Percentiles rank a stretch among this genome's conserved stretches.
Conservation (phyloP, 2,113 vertebrate species). For the Myotis lucifugus region DNA sequence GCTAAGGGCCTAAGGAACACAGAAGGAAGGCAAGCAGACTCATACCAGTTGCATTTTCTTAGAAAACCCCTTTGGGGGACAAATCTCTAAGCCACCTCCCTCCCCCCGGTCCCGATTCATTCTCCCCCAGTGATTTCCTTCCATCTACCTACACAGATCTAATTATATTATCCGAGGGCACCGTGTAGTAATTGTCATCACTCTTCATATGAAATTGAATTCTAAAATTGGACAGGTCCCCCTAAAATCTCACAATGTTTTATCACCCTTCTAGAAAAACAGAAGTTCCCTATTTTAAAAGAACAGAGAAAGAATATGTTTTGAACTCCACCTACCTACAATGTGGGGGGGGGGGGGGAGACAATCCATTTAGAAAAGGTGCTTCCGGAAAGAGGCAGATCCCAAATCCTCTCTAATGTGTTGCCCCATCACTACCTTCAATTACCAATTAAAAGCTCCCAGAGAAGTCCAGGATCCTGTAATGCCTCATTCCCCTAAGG, state of each 20-base stretch:
- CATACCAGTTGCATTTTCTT: not conserved
- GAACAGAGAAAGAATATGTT: not conserved
- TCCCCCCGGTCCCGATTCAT: not conserved
- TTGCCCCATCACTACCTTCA: conserved; percentile 12
- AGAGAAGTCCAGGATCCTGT: conserved; percentile 50
- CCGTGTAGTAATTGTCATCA: conserved; percentile 16
- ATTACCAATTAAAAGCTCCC: conserved; percentile 36
- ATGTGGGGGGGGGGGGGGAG: not conserved
- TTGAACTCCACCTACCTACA: not conserved
- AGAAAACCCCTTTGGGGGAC: not conserved
- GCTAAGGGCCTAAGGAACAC: not conserved
- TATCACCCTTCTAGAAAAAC: not conserved
- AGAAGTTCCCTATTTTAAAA: not conserved
- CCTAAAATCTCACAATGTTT: not conserved
- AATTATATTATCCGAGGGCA: not conserved
- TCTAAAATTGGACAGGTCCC: not conserved
- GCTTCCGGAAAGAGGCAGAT: not conserved
- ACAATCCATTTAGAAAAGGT: not conserved
- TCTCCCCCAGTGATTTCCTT: not conserved
- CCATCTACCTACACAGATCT: not conserved
- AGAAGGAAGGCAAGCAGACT: too few relatives aligned
- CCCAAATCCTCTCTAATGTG: not conserved
- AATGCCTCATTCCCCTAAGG: not conserved
- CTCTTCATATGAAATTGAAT: not conserved
- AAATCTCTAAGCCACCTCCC: not conserved